phyloP scores from a whole-genome alignment of 2,113 vertebrate species.

The Chloropsis hardwickii region DNA sequence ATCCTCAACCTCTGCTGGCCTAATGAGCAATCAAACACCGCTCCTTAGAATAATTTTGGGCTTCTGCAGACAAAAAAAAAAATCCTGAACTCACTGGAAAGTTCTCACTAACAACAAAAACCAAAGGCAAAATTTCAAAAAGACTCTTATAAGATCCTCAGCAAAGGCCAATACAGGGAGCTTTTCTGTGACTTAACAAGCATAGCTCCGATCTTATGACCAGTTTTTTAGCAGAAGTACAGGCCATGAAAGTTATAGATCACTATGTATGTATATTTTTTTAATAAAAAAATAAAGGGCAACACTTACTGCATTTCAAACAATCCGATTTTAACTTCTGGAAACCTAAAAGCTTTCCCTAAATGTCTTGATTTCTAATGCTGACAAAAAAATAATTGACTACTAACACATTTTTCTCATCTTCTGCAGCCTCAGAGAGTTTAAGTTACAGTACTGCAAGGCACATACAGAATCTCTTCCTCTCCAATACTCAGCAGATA shows the following conservation, averaged over 20 bases:
- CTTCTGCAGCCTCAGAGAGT: constrained; percentile 62
- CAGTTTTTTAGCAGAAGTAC: neutral
- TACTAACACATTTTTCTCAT: constrained; percentile 50
- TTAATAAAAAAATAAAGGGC: constrained; percentile 29
- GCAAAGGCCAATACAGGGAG: neutral
- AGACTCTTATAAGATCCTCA: neutral
- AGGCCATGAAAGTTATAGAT: neutral
- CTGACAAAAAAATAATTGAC: constrained; percentile 35
- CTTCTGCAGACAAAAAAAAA: neutral
- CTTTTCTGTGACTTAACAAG: neutral
- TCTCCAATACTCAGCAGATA: constrained; percentile 70
- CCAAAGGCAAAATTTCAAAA: neutral
- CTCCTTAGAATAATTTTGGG: neutral
- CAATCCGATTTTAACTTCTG: constrained; percentile 61
- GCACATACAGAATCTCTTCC: constrained; percentile 78
- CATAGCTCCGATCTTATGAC: neutral
- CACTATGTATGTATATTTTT: neutral
- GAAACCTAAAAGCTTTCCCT: constrained; percentile 59
- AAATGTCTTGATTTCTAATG: constrained; percentile 57
- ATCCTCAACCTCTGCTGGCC: neutral
- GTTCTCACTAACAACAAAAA: neutral
- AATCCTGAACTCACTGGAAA: neutral
- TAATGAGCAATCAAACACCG: neutral
- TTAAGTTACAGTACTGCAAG: constrained; percentile 78
- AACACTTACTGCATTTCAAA: constrained; percentile 48